Base-by-base conservation (phyloP, 2,113 vertebrate genomes). In the Oryzias javanicus region DNA sequence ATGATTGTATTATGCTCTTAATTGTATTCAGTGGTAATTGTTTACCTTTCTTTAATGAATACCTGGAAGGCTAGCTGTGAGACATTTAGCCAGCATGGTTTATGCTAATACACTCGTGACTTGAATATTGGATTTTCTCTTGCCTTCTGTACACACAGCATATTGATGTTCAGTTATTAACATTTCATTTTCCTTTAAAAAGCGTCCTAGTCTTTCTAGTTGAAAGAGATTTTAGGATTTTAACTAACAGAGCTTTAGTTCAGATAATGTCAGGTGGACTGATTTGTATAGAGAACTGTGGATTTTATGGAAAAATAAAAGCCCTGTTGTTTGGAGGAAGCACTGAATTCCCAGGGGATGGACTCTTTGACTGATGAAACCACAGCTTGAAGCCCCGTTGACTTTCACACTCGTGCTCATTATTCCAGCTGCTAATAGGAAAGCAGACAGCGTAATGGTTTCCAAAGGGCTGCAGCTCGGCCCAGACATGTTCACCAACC, bases 401-500 rank as follows among this genome's bases (percentile, higher is more conserved):
- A 42, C 60, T 61, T 76, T 66, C 62, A 19, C 29, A 16, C 25
- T 70, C 51, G 17, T 41, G 52, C 68, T 79, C 73, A 73, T 86
- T 78, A 76, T 75, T 55, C 41, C 60, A 0, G 64, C 65, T 59
- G 17, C 54, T 76, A 55, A 40, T 44, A 61, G 49, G 51, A 60
- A 83, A 79, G 65, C 16, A 20, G 49, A 49, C 5, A 20, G 62
- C 5, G 6, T 22, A 29, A 41, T 49, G 13, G 60, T 73, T 67
- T 77, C 69, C 63, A 72, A 70, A 54, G 55, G 49, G 49, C 72
- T 76, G 73, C 66, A 14, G 24, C 49, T 75, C 77, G 70, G 66
- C 74, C 84, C 72, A 54, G 74, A 82, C 54, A 42, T 41, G 63
- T 69, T 76, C 64, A 58, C 46, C 40, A 68, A 63, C 78, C 79